A percentile compares a stretch with the other conserved stretches of the same genome.
Evolutionary conservation across 2,797 vertebrate species (phyloP).

Genomic region (Babyrousa celebensis): DNA sequence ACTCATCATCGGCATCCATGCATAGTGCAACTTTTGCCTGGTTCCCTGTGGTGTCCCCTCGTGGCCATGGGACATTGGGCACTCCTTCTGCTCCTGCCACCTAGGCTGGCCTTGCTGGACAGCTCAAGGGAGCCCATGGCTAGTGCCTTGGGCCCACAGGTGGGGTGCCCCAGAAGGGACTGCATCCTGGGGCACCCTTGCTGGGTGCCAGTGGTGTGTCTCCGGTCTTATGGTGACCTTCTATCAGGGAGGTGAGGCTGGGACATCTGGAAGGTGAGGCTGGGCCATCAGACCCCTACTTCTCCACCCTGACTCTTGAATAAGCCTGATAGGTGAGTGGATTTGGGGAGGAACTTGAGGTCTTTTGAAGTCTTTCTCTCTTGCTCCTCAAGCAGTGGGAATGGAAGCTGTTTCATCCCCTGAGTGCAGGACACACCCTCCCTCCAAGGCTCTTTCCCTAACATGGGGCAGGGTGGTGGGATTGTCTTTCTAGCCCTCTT

Average conservation of each 20-base stretch:
- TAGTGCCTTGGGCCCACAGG: slow-evolving; percentile 23
- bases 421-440: accelerated
- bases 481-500: not conserved
- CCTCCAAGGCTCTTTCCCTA: not conserved
- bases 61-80: not conserved
- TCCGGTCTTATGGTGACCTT: not conserved
- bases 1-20: not conserved
- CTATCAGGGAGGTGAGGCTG: not conserved
- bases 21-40: accelerated
- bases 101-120: not conserved
- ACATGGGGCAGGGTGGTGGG: not conserved
- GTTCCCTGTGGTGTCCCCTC: not conserved
- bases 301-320: not conserved
- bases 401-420: too few relatives aligned
- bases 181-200: not conserved
- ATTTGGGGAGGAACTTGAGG: too few relatives aligned
- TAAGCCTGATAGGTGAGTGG: not conserved
- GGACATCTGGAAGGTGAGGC: not conserved
- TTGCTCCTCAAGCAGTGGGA: not conserved
- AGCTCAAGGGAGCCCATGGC: not conserved
- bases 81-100: not conserved
- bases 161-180: not conserved
- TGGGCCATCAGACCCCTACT: not conserved
- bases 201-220: not conserved
- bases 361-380: not conserved